Base-by-base conservation (phyloP, 2,797 vertebrate species). In the Coregonus sp. region DNA sequence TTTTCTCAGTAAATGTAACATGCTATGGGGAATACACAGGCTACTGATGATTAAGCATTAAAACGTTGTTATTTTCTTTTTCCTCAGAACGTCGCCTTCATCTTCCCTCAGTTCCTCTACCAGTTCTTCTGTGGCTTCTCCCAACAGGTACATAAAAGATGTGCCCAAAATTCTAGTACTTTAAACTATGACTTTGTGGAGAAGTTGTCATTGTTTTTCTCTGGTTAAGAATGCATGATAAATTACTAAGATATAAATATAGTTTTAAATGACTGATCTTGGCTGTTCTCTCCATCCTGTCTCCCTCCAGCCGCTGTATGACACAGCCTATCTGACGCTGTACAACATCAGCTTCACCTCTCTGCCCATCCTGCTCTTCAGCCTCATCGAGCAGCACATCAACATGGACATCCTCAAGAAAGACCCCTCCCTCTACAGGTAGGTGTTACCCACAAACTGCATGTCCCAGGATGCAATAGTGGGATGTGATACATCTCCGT, bases 261-360 rank as follows among this genome's bases (percentile, higher is more conserved):
- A 2, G n/a, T n/a, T 70, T 18, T 20, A 37, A 40, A 3, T n/a
- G 16, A 12, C 40, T 63, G 20, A 25, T 70, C 69, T 18, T 14
- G 40, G 16, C 9, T 25, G 7, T 9, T 70, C 18, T 40, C 69
- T 4, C 37, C 69, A 14, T 50, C n/a, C 29, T 5, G 29, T 33
- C 51, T 29, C 25, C 15, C 79, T 79, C 0, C 94, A 99, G 98
- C 97, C 97, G 51, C 95, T 99, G 83, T 99, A 98, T 0, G 97
- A 99, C 76, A 98, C 98, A 0, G 97, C 98, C 31, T 99, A 98
- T 91, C 90, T 99, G 90, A 99, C 98, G 12, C 93, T 99, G 82
- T 99, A 99, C 95, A 99, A 99, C 94, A 99, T 99, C 95, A 98
- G 97, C 93, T 99, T 99, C 91, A 99, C 98, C 25, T 99, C 98